Conservation (phyloP, 2,113 vertebrate species). For the Chaetops frenatus region DNA sequence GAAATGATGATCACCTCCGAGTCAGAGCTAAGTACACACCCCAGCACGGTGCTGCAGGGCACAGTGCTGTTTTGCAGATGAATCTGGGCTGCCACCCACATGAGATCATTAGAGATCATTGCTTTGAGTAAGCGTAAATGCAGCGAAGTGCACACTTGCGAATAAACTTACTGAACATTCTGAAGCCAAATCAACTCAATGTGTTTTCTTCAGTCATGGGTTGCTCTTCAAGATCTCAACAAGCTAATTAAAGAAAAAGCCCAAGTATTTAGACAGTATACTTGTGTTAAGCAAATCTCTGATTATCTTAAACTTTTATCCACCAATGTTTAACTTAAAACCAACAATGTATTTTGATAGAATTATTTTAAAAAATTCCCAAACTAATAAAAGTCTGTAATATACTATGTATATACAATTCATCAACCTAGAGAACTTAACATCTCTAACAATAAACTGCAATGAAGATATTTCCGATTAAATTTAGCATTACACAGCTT, state of each 20-base stretch:
- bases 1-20: slow-evolving; percentile 26
- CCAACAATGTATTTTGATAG: accelerated
- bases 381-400: not conserved
- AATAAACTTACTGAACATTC: not conserved
- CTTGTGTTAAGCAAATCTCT: not conserved
- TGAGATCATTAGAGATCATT: not conserved
- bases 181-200: not conserved
- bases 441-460: not conserved
- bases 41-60: not conserved
- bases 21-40: slow-evolving; percentile 9
- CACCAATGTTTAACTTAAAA: not conserved
- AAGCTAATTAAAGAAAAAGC: not conserved
- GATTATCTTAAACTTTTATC: not conserved
- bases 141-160: not conserved
- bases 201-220: not conserved
- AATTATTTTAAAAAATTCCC: not conserved
- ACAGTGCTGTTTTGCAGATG: not conserved
- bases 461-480: not conserved
- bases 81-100: not conserved
- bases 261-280: not conserved
- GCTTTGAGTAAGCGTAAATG: not conserved
- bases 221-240: not conserved
- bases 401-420: not conserved
- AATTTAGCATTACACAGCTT: not conserved
- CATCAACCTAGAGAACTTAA: not conserved